phyloP scores from a whole-genome alignment of 2,113 vertebrate genomes.

The Leucosticte australis region DNA sequence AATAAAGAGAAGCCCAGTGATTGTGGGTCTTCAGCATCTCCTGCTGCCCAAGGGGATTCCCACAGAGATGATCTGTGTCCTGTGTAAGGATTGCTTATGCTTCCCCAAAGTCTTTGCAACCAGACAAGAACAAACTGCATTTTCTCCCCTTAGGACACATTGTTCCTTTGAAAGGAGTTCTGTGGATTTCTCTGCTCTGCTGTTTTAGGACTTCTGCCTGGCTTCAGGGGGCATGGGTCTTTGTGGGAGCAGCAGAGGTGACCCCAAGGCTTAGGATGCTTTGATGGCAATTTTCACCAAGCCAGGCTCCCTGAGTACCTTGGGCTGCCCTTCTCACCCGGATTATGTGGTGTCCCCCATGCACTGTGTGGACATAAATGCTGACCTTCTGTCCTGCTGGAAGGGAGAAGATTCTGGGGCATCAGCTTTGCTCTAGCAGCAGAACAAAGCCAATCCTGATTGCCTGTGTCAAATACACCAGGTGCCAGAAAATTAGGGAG shows the following conservation, averaged over 20 bases:
- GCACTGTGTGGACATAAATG: neutral
- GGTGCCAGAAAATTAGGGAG: neutral
- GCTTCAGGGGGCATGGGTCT: neutral
- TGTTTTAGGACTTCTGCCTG: neutral
- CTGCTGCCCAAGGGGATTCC: neutral
- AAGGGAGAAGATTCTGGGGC: neutral
- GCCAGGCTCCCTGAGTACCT: neutral
- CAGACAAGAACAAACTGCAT: neutral
- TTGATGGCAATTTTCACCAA: neutral
- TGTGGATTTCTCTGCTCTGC: neutral
- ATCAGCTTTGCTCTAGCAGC: neutral
- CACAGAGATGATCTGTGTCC: neutral
- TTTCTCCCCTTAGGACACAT: neutral
- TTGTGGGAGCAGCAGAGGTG: neutral
- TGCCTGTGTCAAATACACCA: neutral
- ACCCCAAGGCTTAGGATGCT: neutral
- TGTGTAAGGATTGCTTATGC: neutral
- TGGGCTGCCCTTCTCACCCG: fast-evolving
- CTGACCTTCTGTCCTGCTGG: neutral
- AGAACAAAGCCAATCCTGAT: neutral
- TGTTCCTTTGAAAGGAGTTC: neutral
- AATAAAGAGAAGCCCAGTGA: neutral
- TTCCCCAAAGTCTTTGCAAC: neutral
- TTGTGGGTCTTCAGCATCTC: neutral
- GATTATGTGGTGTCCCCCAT: fast-evolving